These are phyloP conservation scores for Orchestes rusci DNA, from an alignment of 2,888 invertebrate species.

Conservation along the genomic window DNA sequence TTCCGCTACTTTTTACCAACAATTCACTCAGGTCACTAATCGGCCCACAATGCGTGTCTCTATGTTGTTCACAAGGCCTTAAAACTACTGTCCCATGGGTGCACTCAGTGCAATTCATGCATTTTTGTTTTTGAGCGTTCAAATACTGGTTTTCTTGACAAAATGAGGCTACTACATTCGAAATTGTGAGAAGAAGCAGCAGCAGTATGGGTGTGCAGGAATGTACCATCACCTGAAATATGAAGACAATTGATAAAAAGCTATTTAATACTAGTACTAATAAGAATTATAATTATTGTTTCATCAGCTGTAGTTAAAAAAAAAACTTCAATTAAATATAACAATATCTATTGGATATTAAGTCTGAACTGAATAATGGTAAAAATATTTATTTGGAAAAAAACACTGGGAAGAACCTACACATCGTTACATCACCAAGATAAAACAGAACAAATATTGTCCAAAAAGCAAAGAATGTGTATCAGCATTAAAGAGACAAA, in stretches of 20 bases:
- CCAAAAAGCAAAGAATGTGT: too few relatives aligned
- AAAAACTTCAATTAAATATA: too few relatives aligned
- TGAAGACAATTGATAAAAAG: background rate
- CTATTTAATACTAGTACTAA: too few relatives aligned
- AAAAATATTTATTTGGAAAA: too few relatives aligned
- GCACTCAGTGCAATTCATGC: conserved; percentile 66
- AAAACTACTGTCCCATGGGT: conserved; percentile 55
- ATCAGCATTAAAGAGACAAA: too few relatives aligned
- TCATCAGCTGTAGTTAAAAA: too few relatives aligned
- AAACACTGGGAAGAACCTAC: too few relatives aligned
- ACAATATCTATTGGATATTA: too few relatives aligned
- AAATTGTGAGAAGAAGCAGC: conserved; percentile 28
- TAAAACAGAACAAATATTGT: too few relatives aligned
- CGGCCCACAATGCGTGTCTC: conserved; percentile 68
- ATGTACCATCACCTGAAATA: conserved; percentile 40
- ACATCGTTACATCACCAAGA: too few relatives aligned
- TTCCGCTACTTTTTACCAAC: conserved; percentile 15
- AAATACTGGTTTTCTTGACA: conserved; percentile 56
- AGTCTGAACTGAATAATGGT: too few relatives aligned
- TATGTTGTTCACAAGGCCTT: conserved; percentile 66
- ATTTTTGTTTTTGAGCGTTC: conserved; percentile 56
- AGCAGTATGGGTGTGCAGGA: conserved; percentile 31
- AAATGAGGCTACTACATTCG: conserved; percentile 33
- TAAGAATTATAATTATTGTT: too few relatives aligned
- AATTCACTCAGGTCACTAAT: conserved; percentile 36